A percentile compares a stretch with the other conserved stretches of the same genome.
phyloP scores from a whole-genome alignment of 2,113 vertebrate genomes.

The Vimba vimba region DNA sequence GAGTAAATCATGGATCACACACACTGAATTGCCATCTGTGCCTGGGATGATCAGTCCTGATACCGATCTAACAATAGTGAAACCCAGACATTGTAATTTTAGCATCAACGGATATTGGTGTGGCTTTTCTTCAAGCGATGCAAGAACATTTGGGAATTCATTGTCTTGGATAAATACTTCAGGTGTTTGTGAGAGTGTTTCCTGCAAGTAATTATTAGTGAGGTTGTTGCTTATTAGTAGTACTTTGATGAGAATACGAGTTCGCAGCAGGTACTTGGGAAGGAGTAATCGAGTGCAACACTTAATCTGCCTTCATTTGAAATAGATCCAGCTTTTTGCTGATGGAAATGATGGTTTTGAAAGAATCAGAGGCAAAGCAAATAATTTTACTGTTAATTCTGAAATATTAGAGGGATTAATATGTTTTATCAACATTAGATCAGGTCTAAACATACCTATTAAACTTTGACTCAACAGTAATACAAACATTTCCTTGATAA shows the following conservation, averaged over 20 bases:
- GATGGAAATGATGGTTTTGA: background rate
- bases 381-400: background rate
- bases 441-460: background rate
- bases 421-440: conserved; percentile 1
- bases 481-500: background rate
- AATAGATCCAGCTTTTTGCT: background rate
- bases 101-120: background rate
- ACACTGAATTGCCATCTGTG: background rate
- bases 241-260: background rate
- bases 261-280: background rate
- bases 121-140: background rate
- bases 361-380: background rate
- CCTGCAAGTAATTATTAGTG: conserved; percentile 7
- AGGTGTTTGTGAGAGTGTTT: conserved; percentile 11
- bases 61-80: background rate
- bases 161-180: background rate
- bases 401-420: conserved; percentile 6
- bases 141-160: background rate
- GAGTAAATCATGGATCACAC: background rate
- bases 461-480: background rate
- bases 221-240: background rate
- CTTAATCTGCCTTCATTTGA: background rate
- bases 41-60: background rate
- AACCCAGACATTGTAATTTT: conserved; percentile 13
- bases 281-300: background rate